Conservation (phyloP, 2,113 vertebrate genomes). For the Rostratula benghalensis region DNA sequence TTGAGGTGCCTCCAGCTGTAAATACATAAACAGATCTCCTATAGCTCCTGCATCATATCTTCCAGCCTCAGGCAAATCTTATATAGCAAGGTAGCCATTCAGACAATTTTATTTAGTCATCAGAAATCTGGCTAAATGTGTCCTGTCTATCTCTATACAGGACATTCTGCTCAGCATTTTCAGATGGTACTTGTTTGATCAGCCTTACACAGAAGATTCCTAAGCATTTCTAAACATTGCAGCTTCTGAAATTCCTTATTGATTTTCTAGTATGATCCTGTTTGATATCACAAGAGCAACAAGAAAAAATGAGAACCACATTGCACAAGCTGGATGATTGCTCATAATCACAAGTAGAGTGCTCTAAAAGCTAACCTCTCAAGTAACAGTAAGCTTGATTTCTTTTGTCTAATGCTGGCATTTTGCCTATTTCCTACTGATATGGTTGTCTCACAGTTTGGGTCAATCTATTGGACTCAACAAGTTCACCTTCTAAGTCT, state of each 20-base stretch:
- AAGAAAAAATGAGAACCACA: rapidly evolving
- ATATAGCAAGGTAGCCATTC: neutral
- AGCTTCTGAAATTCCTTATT: too few species aligned
- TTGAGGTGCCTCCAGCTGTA: neutral
- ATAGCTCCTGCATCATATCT: neutral
- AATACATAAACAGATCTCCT: neutral
- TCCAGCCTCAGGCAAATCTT: neutral
- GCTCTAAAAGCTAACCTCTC: neutral
- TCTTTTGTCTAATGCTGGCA: neutral
- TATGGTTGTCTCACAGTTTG: neutral
- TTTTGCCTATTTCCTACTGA: neutral
- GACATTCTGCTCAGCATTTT: neutral
- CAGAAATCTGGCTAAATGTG: neutral
- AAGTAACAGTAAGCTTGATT: neutral
- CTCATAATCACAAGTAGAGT: neutral
- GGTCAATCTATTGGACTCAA: rapidly evolving
- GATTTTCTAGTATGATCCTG: too few species aligned
- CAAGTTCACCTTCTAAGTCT: neutral
- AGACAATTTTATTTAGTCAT: neutral
- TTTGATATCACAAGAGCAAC: too few species aligned
- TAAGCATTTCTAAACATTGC: neutral
- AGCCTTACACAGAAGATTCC: neutral
- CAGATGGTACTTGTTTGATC: neutral
- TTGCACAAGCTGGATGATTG: neutral
- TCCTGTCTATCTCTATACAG: rapidly evolving